phyloP scores from a whole-genome alignment of 1,140 invertebrate species.

The Hylaeus anthracinus region DNA sequence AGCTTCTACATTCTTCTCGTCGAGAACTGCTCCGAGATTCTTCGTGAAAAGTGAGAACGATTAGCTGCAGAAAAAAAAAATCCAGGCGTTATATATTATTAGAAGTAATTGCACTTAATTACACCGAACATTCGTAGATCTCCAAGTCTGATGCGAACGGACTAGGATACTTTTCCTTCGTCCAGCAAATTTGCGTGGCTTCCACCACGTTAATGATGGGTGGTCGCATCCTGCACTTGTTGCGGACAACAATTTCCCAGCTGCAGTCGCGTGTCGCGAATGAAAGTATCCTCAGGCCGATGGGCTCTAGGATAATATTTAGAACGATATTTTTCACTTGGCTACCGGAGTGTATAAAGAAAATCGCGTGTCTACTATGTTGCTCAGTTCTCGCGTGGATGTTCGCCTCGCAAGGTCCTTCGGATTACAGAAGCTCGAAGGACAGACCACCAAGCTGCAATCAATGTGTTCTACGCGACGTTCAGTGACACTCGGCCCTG shows the following conservation, averaged over 20 bases:
- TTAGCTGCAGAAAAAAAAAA: not conserved
- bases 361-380: slow-evolving; percentile 80
- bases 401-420: slow-evolving; percentile 61
- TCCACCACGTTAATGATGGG: slow-evolving; percentile 18
- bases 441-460: slow-evolving; percentile 43
- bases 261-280: slow-evolving; percentile 78
- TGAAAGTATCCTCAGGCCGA: slow-evolving; percentile 77
- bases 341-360: slow-evolving; percentile 81
- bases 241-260: slow-evolving; percentile 76
- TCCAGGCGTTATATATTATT: not conserved
- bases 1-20: no score
- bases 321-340: slow-evolving; percentile 82
- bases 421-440: slow-evolving; percentile 29
- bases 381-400: slow-evolving; percentile 79
- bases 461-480: slow-evolving; percentile 68
- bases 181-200: not conserved
- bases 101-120: not conserved
- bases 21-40: no score
- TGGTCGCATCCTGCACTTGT: slow-evolving; percentile 13
- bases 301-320: slow-evolving; percentile 80
- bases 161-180: not conserved
- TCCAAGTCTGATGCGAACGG: no score
- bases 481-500: slow-evolving; percentile 58
- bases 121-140: not conserved
- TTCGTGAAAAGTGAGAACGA: no score